A percentile compares a stretch with the other conserved stretches of the same genome.
These are phyloP conservation scores for Galerucella calmariensis DNA, from an alignment of 2,888 invertebrate species.

Conservation along the genomic window DNA sequence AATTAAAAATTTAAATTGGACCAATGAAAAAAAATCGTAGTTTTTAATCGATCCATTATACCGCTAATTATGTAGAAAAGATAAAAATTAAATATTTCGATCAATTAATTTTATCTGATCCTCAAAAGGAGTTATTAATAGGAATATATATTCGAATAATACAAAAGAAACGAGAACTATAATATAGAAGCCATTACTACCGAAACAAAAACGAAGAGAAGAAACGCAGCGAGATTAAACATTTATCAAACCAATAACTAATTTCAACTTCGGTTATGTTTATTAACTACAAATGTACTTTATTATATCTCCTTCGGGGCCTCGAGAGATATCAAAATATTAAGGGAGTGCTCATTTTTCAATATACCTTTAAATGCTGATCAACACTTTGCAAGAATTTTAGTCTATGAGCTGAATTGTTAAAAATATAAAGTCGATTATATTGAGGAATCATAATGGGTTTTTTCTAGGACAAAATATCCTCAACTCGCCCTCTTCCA, in stretches of 20 bases:
- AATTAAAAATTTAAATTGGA: no score
- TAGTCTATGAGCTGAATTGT: conserved; percentile 26
- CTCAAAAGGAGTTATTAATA: conserved; percentile 20
- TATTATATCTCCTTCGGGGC: conserved; percentile 34
- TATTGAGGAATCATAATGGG: no score
- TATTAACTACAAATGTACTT: conserved; percentile 42
- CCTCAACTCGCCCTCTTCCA: no score
- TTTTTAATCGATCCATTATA: background rate
- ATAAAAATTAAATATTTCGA: conserved; percentile 8
- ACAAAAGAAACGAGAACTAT: conserved; percentile 3
- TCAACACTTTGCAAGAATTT: conserved; percentile 26
- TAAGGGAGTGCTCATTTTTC: conserved; percentile 41
- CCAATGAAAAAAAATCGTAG: background rate
- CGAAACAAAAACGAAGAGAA: conserved; percentile 23
- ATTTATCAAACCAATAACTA: conserved; percentile 42
- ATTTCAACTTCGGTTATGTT: conserved; percentile 37
- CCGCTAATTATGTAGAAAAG: background rate
- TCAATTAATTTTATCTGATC: conserved; percentile 28
- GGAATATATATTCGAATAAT: background rate
- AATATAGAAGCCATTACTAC: conserved; percentile 27
- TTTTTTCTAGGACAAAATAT: no score
- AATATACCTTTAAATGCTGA: conserved; percentile 31
- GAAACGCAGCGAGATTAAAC: conserved; percentile 29
- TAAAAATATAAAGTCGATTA: background rate
- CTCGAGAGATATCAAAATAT: conserved; percentile 37